Base-by-base conservation (phyloP, 2,888 invertebrate species). In the Meta bourneti region DNA sequence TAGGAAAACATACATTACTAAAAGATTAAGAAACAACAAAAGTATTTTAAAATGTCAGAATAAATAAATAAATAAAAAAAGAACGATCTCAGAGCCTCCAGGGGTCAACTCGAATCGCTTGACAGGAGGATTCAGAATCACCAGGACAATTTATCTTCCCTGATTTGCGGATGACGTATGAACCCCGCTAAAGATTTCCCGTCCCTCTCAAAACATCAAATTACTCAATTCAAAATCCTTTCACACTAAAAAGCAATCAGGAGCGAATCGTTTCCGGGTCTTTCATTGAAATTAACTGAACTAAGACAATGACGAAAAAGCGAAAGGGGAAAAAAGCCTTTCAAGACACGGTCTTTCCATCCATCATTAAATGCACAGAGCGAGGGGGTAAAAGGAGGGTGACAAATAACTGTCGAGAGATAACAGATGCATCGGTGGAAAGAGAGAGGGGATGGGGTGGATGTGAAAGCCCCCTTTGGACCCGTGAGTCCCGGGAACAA, bases 401-500 rank as follows among this genome's bases (percentile, higher is more conserved):
- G 75, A 75, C 61, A 75, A 54, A 74, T 49, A 81, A 81, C n/a
- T 81, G 72, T 52, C 80, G 54, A 80, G 79, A 71, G 72, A 71
- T 77, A 82, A 82, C 82, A 77, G 75, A 82, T 82, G 89, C 20
- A 34, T 75, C 81, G 49, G 34, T 7, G 49, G 69, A 71, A 70
- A 49, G n/a, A 70, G n/a, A 70, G 48, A 84, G 51, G 52, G 72
- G 19, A 19, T 52, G 51, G n/a, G 69, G 61, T n/a, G 7, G 13
- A n/a, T 34, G 9, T 61, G 49, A 80, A 11, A 49, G 52, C 20
- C 61, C 61, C 61, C 80, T 9, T 11, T 16, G 8, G 52, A 79
- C 13, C 78, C 54, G n/a, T 49, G 13, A 51, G 51, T n/a, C 51
- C 20, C 72, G 51, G 48, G 20, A 81, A 70, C 52, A n/a, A 71